phyloP scores from a whole-genome alignment of 2,113 vertebrate genomes.

The Nothoprocta perdicaria region DNA sequence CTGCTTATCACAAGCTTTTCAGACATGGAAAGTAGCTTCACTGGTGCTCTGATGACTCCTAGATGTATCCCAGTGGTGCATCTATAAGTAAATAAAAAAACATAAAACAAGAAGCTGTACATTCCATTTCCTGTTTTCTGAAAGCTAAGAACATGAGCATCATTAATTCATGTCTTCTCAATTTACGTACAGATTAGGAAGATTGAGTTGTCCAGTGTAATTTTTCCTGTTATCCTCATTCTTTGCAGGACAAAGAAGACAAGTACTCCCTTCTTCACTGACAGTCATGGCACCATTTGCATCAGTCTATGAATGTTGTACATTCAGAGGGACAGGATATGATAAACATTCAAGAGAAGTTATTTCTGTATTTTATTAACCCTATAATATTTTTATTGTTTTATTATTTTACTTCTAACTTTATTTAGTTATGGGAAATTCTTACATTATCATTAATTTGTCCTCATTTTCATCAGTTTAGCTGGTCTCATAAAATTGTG shows the following conservation, averaged over 20 bases:
- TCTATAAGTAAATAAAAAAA: not conserved
- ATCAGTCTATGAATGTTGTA: not conserved
- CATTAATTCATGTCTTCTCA: not conserved
- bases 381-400: not conserved
- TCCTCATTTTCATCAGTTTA: fast-evolving
- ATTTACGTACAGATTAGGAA: not conserved
- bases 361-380: not conserved
- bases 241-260: not conserved
- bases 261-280: not conserved
- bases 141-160: not conserved
- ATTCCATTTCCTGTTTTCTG: not conserved
- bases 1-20: not conserved
- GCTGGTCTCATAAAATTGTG: not conserved
- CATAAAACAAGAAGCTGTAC: not conserved
- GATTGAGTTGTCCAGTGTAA: not conserved
- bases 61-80: fast-evolving
- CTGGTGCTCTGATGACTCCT: not conserved
- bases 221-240: not conserved
- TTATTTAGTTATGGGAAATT: not conserved
- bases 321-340: not conserved
- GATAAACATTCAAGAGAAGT: not conserved
- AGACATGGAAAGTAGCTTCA: not conserved
- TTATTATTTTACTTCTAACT: not conserved
- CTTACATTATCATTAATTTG: not conserved
- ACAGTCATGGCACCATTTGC: not conserved